Conservation (phyloP, 2,113 vertebrate genomes). For the Chlorodrepanis virens region DNA sequence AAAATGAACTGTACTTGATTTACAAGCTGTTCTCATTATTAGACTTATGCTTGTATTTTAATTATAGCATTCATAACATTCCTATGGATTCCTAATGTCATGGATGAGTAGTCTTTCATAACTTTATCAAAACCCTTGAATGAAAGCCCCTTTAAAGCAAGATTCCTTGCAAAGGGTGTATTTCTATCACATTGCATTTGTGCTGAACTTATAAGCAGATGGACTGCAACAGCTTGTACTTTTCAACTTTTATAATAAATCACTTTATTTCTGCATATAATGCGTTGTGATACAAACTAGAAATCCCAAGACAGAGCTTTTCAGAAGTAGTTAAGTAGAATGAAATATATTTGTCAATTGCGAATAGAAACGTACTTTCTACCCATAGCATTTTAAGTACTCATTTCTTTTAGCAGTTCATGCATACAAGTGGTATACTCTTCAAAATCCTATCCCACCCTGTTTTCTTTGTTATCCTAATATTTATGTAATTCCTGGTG, state of each 20-base stretch:
- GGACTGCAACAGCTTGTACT: not conserved
- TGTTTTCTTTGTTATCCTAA: not conserved
- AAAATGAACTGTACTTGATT: not conserved
- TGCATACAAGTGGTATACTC: fast-evolving
- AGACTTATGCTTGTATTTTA: not conserved
- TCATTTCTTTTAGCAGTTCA: not conserved
- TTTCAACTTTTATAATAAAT: not conserved
- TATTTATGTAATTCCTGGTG: not conserved
- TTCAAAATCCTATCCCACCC: not conserved
- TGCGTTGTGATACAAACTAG: not conserved
- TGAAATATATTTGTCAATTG: not conserved
- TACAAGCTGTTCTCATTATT: not conserved
- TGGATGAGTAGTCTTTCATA: not conserved
- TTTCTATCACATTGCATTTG: not conserved
- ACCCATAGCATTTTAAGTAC: not conserved
- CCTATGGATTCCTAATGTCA: not conserved
- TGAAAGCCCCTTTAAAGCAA: not conserved
- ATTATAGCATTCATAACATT: not conserved
- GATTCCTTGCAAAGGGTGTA: not conserved
- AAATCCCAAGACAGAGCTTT: not conserved
- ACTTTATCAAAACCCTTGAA: not conserved
- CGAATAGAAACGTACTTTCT: not conserved
- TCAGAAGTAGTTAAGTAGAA: not conserved
- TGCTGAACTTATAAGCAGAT: not conserved
- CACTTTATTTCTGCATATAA: not conserved